Base-by-base conservation (phyloP, 2,797 vertebrate genomes). In the Pelochelys cantorii region DNA sequence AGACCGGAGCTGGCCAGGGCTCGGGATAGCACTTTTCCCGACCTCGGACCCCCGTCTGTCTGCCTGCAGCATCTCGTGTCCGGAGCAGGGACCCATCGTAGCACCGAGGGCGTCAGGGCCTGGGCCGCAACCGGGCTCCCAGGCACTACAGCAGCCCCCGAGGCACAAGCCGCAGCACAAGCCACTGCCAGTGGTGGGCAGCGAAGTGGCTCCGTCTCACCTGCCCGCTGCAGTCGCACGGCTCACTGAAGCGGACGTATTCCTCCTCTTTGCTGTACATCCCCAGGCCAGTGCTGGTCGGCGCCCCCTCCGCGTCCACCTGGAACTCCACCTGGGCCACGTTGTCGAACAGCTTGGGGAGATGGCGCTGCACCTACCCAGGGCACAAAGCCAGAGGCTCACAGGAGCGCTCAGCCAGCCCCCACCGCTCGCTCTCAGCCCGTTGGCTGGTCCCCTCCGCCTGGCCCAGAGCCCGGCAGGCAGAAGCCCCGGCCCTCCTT, bases 211-310 rank as follows among this genome's bases (percentile, higher is more conserved):
- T 79, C 52, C 57, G 31, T 83, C 85, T 96, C 97, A 99, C 99
- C 99, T 99, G 99, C 60, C 99, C 99, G 0, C 97, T 98, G 98
- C 99, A 99, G 97, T 99, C 98, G 90, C 99, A 99, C 85, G 98
- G 86, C 53, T 98, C 96, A 37, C 97, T 98, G 97, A 99, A 99
- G 83, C 97, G 88, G 48, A 99, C 99, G 0, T 99, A 99, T 77
- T 99, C 99, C 1, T 98, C 98, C 95, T 99, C 99, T 95, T 98
- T 99, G 91, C 99, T 99, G 97, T 98, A 99, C 99, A 99, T 99
- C 91, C 99, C 99, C 79, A 99, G 95, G 20, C 97, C 98, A 2
- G 78, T 97, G 93, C 99, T 99, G 5, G 98, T 98, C 77, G 97
- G 95, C 15, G 97, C 98, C 75, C 98, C 98, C 34, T 97, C 97